phyloP scores from a whole-genome alignment of 2,888 invertebrate species.

The Trissoscelio sp. region DNA sequence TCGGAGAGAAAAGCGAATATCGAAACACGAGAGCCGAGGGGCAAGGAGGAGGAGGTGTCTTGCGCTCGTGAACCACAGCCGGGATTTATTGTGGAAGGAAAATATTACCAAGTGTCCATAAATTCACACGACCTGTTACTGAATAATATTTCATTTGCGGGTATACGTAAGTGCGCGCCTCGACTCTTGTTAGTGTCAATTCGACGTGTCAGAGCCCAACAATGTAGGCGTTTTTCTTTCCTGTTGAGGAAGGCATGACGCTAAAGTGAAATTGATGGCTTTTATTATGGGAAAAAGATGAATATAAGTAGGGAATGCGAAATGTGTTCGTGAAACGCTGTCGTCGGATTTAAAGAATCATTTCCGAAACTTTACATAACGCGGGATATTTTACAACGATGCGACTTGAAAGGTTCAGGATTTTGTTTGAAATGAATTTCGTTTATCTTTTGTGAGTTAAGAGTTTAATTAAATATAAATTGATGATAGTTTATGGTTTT shows the following conservation, averaged over 20 bases:
- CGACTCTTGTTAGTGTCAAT: constrained; percentile 66
- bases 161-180: constrained; percentile 61
- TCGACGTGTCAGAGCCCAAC: constrained; percentile 54
- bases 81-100: constrained; percentile 58
- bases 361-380: constrained; percentile 15
- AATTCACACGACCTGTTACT: constrained; percentile 67
- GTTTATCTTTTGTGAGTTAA: too few species aligned
- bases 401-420: too few species aligned
- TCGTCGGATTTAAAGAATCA: constrained; percentile 35
- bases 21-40: constrained; percentile 45
- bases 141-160: constrained; percentile 68
- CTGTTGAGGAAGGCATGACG: constrained; percentile 33
- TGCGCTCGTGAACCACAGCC: constrained; percentile 48
- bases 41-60: constrained; percentile 28
- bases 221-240: constrained; percentile 63
- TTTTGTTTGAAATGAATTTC: too few species aligned
- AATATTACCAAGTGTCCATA: constrained; percentile 67
- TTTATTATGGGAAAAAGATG: constrained; percentile 54
- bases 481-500: too few species aligned
- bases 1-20: constrained; percentile 55
- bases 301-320: constrained; percentile 34
- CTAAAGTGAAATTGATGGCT: constrained; percentile 56
- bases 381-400: constrained; percentile 1
- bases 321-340: constrained; percentile 27
- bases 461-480: too few species aligned